Percentiles rank a stretch among this genome's conserved stretches.
These are phyloP conservation scores for Morphnarchus princeps DNA, from an alignment of 2,113 vertebrate genomes.

Conservation along the genomic window DNA sequence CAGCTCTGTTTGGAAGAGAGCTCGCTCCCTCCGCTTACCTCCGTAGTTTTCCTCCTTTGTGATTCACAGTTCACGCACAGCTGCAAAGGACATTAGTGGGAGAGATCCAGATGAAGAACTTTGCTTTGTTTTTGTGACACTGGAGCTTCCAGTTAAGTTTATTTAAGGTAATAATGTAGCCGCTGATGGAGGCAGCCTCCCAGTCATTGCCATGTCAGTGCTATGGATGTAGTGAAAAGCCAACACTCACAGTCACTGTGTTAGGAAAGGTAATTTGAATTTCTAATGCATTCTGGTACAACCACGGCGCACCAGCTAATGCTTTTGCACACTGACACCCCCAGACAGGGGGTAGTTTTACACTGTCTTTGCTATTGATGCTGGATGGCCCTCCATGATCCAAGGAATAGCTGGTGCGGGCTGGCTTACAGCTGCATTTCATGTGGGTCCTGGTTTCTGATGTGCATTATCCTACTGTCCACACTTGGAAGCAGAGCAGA, in stretches of 20 bases:
- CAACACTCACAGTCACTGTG: no score
- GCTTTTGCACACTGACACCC: background rate
- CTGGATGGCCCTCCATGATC: background rate
- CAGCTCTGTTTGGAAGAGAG: background rate
- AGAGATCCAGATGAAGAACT: background rate
- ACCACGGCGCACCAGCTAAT: background rate
- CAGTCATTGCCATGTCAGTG: background rate
- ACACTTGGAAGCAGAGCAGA: background rate
- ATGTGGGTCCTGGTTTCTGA: background rate
- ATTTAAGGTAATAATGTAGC: background rate
- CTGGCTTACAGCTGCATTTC: background rate
- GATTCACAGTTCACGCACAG: background rate
- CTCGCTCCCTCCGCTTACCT: background rate
- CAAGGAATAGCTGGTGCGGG: background rate
- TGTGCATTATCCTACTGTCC: background rate
- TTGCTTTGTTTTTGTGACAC: background rate
- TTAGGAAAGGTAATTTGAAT: background rate
- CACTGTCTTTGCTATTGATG: background rate
- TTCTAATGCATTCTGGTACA: background rate
- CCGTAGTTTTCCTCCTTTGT: background rate
- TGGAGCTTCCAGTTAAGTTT: background rate
- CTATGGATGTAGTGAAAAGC: background rate
- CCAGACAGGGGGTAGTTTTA: background rate
- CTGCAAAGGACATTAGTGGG: constrained; percentile 38
- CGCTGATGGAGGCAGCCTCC: background rate